Conservation (phyloP, 2,888 invertebrate genomes). For the Dasysyrphus albostriatus region DNA sequence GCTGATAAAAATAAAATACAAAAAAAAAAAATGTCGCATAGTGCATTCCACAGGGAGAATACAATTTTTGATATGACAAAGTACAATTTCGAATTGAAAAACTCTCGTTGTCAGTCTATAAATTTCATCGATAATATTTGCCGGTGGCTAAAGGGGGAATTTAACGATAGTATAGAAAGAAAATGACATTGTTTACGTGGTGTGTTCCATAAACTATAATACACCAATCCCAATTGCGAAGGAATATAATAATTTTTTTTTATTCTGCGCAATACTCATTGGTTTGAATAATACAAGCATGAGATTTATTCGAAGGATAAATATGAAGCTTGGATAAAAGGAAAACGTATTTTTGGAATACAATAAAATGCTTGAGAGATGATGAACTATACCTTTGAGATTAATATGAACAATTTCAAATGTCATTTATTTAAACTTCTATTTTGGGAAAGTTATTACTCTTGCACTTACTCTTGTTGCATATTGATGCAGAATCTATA, state of each 20-base stretch:
- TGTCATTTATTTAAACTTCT: background rate
- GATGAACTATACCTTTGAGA: background rate
- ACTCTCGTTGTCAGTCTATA: conserved; percentile 28
- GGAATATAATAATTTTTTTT: conserved; percentile 43
- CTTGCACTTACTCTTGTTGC: background rate
- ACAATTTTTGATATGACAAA: conserved; percentile 29
- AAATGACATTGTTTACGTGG: conserved; percentile 19
- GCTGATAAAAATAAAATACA: conserved; percentile 26
- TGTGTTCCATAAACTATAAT: background rate
- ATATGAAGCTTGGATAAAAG: too few relatives aligned
- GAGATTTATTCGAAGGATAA: background rate
- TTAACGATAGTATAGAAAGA: background rate
- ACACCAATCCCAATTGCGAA: background rate
- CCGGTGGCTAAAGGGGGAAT: background rate
- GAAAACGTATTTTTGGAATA: too few relatives aligned
- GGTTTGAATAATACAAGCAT: conserved; percentile 4
- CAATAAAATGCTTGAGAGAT: background rate
- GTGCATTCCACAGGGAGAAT: conserved; percentile 38
- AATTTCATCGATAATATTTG: background rate
- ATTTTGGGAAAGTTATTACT: background rate
- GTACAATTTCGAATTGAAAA: background rate
- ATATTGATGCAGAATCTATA: background rate
- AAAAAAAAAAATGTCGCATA: conserved; percentile 1
- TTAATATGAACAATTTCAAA: conserved; percentile 2
- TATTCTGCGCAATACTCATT: conserved; percentile 40